Evolutionary conservation across 2,113 vertebrate genomes (phyloP).

Genomic region (Petromus typicus): DNA sequence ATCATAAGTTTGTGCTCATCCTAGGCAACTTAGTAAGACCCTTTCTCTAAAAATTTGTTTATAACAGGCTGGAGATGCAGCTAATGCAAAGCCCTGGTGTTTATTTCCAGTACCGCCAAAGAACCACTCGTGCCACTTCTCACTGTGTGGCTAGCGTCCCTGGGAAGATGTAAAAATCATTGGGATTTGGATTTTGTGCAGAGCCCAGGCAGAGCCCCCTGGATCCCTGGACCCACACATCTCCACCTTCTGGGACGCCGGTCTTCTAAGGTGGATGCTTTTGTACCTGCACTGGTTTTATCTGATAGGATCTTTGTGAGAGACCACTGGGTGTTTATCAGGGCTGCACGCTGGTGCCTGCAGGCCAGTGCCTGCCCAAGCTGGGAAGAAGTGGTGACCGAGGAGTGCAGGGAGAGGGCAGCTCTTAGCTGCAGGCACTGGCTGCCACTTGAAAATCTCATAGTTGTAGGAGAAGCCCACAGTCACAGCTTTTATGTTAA

Average conservation of each 20-base stretch:
- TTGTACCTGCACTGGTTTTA: not conserved
- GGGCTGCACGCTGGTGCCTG: not conserved
- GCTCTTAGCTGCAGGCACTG: not conserved
- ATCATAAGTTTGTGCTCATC: not conserved
- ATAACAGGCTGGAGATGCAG: not conserved
- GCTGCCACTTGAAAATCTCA: not conserved
- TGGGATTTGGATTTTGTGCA: not conserved
- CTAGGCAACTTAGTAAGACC: not conserved
- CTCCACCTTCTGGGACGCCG: not conserved
- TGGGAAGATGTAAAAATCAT: not conserved
- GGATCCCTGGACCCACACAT: not conserved
- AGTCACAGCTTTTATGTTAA: constrained; percentile 24
- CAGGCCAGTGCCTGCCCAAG: not conserved
- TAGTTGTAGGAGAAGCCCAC: constrained; percentile 27
- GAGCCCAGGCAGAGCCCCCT: not conserved
- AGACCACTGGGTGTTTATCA: not conserved
- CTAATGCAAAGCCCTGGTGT: not conserved
- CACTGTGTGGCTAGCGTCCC: not conserved
- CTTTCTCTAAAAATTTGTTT: not conserved
- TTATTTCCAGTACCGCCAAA: not conserved
- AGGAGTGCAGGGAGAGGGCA: not conserved
- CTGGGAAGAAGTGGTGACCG: not conserved
- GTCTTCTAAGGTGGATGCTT: not conserved
- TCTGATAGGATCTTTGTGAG: not conserved
- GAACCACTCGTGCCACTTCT: not conserved